Evolutionary conservation across 2,113 vertebrate genomes (phyloP).

Genomic region (Eclectus roratus): DNA sequence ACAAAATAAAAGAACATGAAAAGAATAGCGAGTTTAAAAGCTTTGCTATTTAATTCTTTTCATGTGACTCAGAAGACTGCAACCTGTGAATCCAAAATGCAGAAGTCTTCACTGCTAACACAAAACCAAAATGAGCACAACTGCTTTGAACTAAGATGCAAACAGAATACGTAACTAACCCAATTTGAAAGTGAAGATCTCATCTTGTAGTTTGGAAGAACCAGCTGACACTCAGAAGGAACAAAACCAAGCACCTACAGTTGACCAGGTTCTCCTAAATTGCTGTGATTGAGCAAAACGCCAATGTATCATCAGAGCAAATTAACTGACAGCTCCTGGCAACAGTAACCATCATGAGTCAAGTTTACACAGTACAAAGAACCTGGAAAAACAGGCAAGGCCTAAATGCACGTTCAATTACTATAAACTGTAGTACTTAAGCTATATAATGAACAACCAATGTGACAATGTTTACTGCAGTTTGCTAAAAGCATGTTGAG

Average conservation of each 20-base stretch:
- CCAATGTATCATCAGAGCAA: background rate
- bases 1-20: background rate
- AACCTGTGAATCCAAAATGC: background rate
- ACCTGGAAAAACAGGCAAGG: background rate
- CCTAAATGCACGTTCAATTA: background rate
- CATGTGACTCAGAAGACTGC: background rate
- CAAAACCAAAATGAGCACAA: background rate
- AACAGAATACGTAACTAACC: background rate
- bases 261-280: background rate
- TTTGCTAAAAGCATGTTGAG: background rate
- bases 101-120: background rate
- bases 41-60: background rate
- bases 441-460: background rate
- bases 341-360: background rate
- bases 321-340: background rate
- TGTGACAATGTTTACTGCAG: background rate
- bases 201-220: background rate
- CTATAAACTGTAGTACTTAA: background rate
- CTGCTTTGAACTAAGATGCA: background rate
- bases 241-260: background rate
- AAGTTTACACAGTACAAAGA: background rate
- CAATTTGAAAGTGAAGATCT: background rate
- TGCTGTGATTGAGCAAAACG: background rate
- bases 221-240: background rate
- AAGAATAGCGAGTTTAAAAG: background rate